These are phyloP conservation scores for Dexiosoma caninum DNA, from an alignment of 2,888 invertebrate genomes.

Conservation along the genomic window DNA sequence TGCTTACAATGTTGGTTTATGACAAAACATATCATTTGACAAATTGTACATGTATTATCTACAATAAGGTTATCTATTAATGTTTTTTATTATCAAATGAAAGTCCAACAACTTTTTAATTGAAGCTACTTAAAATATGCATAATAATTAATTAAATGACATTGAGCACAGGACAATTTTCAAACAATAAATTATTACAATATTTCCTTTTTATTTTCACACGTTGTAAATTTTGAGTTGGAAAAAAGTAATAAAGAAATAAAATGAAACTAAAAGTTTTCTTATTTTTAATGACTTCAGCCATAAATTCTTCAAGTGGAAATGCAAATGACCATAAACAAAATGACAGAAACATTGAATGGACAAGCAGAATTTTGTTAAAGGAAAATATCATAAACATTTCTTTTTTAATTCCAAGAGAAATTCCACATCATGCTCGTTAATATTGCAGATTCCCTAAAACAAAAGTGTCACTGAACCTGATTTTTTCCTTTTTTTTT, in stretches of 20 bases:
- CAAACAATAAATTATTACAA: conserved; percentile 1
- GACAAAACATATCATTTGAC: no score
- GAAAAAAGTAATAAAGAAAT: neutral
- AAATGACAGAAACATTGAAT: neutral
- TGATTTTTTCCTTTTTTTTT: neutral
- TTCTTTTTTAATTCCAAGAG: conserved; percentile 1
- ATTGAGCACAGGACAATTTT: neutral
- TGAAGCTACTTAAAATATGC: no score
- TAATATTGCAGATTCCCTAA: conserved; percentile 14
- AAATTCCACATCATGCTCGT: conserved; percentile 5
- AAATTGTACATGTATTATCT: no score
- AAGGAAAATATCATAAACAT: conserved; percentile 25
- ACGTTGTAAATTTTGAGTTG: neutral
- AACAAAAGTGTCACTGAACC: conserved; percentile 42
- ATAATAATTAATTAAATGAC: conserved; percentile 9
- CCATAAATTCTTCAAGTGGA: conserved; percentile 20
- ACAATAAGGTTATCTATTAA: no score
- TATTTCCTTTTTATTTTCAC: neutral
- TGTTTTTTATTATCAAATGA: neutral
- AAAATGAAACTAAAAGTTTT: conserved; percentile 5
- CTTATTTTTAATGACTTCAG: conserved; percentile 3
- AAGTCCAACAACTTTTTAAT: no score
- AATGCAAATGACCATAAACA: conserved; percentile 18
- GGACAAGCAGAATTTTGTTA: neutral
- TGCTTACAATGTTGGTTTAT: no score